Evolutionary conservation across 2,113 vertebrate genomes (phyloP).

Genomic region (Pampusana beccarii): DNA sequence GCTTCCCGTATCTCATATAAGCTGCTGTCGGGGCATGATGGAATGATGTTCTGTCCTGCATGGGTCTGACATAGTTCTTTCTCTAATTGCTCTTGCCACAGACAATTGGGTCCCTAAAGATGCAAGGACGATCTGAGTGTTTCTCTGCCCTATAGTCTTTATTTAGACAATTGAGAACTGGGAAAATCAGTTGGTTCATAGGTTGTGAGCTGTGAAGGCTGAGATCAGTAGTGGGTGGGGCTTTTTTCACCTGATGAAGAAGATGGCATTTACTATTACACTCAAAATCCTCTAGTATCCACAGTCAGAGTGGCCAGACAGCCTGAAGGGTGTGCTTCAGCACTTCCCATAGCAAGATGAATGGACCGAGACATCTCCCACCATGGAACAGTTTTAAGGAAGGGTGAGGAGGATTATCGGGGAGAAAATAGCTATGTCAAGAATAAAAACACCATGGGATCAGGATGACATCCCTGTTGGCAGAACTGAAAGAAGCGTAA

Average conservation of each 20-base stretch:
- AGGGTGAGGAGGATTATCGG: background rate
- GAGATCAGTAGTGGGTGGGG: background rate
- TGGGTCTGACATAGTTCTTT: background rate
- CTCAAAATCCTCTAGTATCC: background rate
- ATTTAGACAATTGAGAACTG: background rate
- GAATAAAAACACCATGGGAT: background rate
- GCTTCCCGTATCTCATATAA: background rate
- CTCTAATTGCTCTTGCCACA: background rate
- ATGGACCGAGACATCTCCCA: background rate
- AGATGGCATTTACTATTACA: background rate
- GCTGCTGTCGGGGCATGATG: background rate
- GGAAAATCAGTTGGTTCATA: background rate
- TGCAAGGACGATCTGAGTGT: background rate
- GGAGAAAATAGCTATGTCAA: background rate
- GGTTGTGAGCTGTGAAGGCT: background rate
- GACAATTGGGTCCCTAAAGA: background rate
- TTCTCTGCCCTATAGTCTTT: background rate
- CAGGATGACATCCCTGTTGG: background rate
- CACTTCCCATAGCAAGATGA: background rate
- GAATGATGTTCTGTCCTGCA: background rate
- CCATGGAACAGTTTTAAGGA: background rate
- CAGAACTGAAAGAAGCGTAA: background rate
- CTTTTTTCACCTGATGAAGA: background rate
- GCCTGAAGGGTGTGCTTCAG: background rate
- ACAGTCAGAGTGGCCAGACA: background rate